Evolutionary conservation across 53 echinoderm and acorn worm species (phyloP), one percentile per base, ranked within the genome.

Genomic region (Crossaster papposus): DNA sequence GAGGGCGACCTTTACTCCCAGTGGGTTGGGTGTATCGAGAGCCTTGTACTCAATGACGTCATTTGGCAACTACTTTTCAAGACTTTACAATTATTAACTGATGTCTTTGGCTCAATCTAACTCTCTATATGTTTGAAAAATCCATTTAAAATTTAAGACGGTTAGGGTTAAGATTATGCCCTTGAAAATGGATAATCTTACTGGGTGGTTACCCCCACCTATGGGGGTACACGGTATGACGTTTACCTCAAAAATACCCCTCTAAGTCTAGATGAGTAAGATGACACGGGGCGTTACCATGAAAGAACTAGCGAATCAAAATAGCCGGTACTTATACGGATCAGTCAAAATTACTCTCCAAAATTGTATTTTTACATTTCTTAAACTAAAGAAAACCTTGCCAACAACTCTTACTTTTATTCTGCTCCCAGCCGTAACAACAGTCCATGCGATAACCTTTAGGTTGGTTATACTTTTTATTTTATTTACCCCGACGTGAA

Each of bases 351-450:
- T 18, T 17, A 68, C 28, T 26, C 28, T 74, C 36, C 75, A 74
- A 34, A n/a, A n/a, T n/a, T n/a, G n/a, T n/a, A n/a, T n/a, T n/a
- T n/a, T n/a, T n/a, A n/a, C n/a, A n/a, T n/a, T n/a, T 22, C 75
- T 36, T 11, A 13, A 14, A 35, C 14, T 14, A 33, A 74, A 74
- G 22, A 35, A 44, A 44, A 44, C 44, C 44, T 9, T 7, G 44
- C 9, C 44, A 44, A 44, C 5, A 7, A 44, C 44, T 44, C 38
- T 38, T 4, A 38, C 38, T 38, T 38, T 33, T 74, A 36, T 74
- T 74, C 22, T 74, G 29, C 18, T 55, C 13, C 83, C 83, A 70
- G 83, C 64, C 83, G 28, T n/a, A 36, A 83, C 83, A 83, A 83
- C 83, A 83, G 18, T 24, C 68, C 28, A 58, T 44, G 22, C 33